Evolutionary conservation across 2,113 vertebrate genomes (phyloP).

Genomic region (Hirundichthys speculiger): DNA sequence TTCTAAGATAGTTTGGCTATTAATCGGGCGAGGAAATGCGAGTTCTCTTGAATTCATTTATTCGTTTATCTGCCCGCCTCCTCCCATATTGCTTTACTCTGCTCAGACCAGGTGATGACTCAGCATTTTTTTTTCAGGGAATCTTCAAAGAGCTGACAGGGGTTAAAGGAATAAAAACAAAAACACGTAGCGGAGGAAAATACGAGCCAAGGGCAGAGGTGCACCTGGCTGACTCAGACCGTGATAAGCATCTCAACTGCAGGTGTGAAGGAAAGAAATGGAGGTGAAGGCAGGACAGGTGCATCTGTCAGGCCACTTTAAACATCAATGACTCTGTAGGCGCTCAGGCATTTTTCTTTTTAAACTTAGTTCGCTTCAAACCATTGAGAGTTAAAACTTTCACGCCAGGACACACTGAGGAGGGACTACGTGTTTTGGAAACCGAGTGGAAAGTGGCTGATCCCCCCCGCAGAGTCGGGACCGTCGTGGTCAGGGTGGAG

Average conservation of each 20-base stretch:
- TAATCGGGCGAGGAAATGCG: too few relatives aligned
- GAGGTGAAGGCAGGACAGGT: constrained; percentile 36
- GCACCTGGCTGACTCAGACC: constrained; percentile 35
- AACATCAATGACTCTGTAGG: not conserved
- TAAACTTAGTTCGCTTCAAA: not conserved
- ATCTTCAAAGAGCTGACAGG: constrained; percentile 68
- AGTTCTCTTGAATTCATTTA: too few relatives aligned
- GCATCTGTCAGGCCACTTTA: constrained; percentile 2
- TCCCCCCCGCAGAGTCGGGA: too few relatives aligned
- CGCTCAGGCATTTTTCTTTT: not conserved
- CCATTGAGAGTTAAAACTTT: too few relatives aligned
- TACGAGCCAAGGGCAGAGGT: constrained; percentile 8
- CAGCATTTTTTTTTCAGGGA: constrained; percentile 8
- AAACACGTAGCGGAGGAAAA: constrained; percentile 42
- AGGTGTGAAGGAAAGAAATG: constrained; percentile 67
- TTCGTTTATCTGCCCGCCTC: constrained; percentile 23
- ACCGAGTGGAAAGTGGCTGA: too few relatives aligned
- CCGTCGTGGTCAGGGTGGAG: too few relatives aligned
- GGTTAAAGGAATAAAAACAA: constrained; percentile 7
- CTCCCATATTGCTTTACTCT: constrained; percentile 49
- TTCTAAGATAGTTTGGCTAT: constrained; percentile 8
- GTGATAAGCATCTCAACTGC: constrained; percentile 70
- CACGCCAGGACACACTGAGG: too few relatives aligned
- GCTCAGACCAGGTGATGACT: constrained; percentile 47
- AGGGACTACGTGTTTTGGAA: too few relatives aligned